Evolutionary conservation across 2,797 vertebrate genomes (phyloP).

Genomic region (Babyrousa celebensis): DNA sequence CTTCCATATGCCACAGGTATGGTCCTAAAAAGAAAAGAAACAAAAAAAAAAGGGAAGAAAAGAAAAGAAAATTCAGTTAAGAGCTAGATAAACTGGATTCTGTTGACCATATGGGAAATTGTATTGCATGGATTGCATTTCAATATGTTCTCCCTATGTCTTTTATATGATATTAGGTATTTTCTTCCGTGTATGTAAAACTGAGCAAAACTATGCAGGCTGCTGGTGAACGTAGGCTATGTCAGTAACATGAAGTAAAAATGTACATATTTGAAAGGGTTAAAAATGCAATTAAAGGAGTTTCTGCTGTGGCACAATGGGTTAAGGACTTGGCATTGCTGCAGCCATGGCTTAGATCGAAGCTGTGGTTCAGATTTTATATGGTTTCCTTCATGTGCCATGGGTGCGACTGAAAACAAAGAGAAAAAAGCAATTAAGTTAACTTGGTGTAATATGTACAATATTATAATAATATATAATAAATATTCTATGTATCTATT

Average conservation of each 20-base stretch:
- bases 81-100: background rate
- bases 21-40: too few relatives aligned
- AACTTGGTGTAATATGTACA: background rate
- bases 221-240: background rate
- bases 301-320: too few relatives aligned
- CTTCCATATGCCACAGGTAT: too few relatives aligned
- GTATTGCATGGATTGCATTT: background rate
- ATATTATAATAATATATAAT: background rate
- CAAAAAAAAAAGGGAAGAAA: too few relatives aligned
- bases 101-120: background rate
- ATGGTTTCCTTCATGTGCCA: too few relatives aligned
- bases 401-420: too few relatives aligned
- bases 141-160: too few relatives aligned
- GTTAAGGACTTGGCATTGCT: too few relatives aligned
- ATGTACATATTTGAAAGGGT: slow-evolving; percentile 5
- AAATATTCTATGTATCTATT: background rate
- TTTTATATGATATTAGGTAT: background rate
- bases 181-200: background rate
- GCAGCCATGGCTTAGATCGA: too few relatives aligned
- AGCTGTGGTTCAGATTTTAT: too few relatives aligned
- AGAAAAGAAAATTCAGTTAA: background rate
- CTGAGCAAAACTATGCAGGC: background rate
- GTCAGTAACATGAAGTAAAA: background rate
- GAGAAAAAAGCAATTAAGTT: background rate
- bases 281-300: background rate